Percentiles rank a stretch among this genome's conserved stretches.
phyloP scores from a whole-genome alignment of 2,113 vertebrate species.

The Ramphastos sulfuratus region DNA sequence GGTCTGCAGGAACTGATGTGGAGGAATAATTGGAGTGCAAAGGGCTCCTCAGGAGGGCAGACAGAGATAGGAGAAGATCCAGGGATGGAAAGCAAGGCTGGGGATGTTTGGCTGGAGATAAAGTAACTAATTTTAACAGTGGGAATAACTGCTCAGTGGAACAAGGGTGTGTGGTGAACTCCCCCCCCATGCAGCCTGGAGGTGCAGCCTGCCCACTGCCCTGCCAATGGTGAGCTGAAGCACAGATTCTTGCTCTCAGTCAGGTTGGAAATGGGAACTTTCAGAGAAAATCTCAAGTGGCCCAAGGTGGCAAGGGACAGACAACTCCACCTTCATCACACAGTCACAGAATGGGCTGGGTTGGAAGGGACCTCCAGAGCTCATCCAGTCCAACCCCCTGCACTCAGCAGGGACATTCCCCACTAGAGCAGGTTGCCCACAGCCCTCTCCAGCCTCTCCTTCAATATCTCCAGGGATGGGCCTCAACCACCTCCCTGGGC shows the following conservation, averaged over 20 bases:
- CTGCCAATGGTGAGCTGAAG: background rate
- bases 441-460: too few relatives aligned
- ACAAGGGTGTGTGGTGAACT: background rate
- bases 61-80: conserved; percentile 18
- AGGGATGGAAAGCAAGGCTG: conserved; percentile 35
- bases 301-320: background rate
- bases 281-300: background rate
- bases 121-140: conserved; percentile 55
- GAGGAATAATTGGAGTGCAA: conserved; percentile 18
- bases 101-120: conserved; percentile 22
- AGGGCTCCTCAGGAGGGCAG: conserved; percentile 45
- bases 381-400: too few relatives aligned
- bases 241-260: background rate
- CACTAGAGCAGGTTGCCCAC: too few relatives aligned
- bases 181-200: background rate
- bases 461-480: too few relatives aligned
- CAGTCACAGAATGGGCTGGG: too few relatives aligned
- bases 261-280: background rate
- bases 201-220: background rate
- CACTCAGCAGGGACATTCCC: too few relatives aligned
- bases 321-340: background rate
- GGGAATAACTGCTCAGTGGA: conserved; percentile 34
- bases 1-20: conserved; percentile 48
- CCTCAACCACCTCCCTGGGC: too few relatives aligned
- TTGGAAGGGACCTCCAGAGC: too few relatives aligned